Conservation (phyloP, 2,888 invertebrate species). For the Helobdella robusta region DNA sequence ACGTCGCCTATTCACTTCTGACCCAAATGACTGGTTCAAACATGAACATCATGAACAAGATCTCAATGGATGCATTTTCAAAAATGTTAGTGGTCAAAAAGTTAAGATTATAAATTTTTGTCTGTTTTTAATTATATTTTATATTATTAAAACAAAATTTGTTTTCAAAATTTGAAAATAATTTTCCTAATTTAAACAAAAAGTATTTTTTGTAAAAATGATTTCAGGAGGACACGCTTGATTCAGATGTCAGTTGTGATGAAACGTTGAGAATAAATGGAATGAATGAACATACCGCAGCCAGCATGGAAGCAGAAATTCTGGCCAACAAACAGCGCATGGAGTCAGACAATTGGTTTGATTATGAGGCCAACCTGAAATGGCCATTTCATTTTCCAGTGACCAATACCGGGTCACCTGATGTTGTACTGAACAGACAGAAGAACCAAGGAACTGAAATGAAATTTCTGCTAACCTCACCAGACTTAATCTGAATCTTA, state of each 20-base stretch:
- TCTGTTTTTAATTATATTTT: too few relatives aligned
- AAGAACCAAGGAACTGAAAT: conserved; percentile 16
- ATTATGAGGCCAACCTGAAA: conserved; percentile 21
- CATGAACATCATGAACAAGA: conserved; percentile 16
- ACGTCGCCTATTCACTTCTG: not conserved
- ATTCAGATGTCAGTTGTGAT: too few relatives aligned
- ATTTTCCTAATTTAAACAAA: too few relatives aligned
- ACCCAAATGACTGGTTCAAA: conserved; percentile 16
- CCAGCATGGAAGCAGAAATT: conserved; percentile 1
- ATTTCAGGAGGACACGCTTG: too few relatives aligned
- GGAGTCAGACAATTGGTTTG: conserved; percentile 23
- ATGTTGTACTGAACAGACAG: conserved; percentile 5
- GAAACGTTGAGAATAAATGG: too few relatives aligned
- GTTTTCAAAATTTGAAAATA: too few relatives aligned
- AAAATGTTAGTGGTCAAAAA: too few relatives aligned
- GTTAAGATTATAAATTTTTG: too few relatives aligned
- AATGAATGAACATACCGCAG: too few relatives aligned
- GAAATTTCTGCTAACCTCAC: conserved; percentile 11
- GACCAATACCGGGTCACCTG: conserved; percentile 5
- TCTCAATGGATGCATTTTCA: conserved; percentile 8
- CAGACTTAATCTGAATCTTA: too few relatives aligned
- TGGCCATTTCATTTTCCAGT: conserved; percentile 14
- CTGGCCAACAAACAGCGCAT: conserved; percentile 6
- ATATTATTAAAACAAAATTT: too few relatives aligned
- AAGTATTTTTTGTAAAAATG: too few relatives aligned